Base-by-base conservation (phyloP, 2,797 vertebrate genomes). In the Sebastes trivittatus region DNA sequence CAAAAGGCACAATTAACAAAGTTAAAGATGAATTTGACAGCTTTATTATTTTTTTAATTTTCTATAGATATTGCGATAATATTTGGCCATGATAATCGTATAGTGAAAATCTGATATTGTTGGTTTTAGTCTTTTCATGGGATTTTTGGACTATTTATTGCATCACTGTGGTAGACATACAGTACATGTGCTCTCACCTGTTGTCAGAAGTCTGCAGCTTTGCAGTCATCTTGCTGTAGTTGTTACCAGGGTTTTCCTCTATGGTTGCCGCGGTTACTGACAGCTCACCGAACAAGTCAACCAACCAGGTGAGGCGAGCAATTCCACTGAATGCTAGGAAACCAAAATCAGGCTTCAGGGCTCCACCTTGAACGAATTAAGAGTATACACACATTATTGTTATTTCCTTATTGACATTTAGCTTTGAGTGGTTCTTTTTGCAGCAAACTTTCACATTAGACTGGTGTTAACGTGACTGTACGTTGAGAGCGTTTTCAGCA, bases 261-360 rank as follows among this genome's bases (percentile, higher is more conserved):
- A 96, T 73, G 11, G 92, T 94, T 16, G 97, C 97, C 13, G 92
- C 94, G 2, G 91, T 94, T 2, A 97, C 95, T 32, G 95, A 95
- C 79, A 99, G 96, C 79, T 97, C 94, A 32, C 98, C 98, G 0
- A 99, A 99, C 80, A 99, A 94, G 54, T 97, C 96, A n/a, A 98
- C 96, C 84, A 99, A 88, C 97, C 97, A 98, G 1, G 97, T 97
- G 69, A 99, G 95, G 9, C 97, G 96, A 30, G 98, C 93, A 23
- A 99, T 96, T 49, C 97, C 97, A 3, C 96, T 97, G 90, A 99
- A 99, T 0, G 97, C 86, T 3, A 87, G 95, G 86, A 98, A 98
- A 42, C 98, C 97, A 56, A 95, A 96, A 9, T 89, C 95, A 7
- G 93, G 90, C 88, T 97, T 96, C 86, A 98, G 75, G 18, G 95